Percentiles rank a stretch among this genome's conserved stretches.
These are phyloP conservation scores for Mormyrus hasselquistii DNA, from an alignment of 2,797 vertebrate species.

Conservation along the genomic window DNA sequence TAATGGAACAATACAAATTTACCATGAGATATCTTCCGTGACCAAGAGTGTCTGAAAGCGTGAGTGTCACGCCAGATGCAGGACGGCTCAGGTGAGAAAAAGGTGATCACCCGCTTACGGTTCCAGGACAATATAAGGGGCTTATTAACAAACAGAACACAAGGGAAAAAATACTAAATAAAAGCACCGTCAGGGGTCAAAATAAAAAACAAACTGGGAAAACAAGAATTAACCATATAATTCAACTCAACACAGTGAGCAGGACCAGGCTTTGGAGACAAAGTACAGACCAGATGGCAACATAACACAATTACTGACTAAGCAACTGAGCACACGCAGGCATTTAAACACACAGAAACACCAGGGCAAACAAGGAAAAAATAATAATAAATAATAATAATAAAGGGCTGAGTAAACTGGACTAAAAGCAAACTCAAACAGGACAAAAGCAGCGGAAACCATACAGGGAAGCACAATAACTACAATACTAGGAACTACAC, in stretches of 20 bases:
- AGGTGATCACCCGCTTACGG: not conserved
- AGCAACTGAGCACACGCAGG: not conserved
- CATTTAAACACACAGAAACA: not conserved
- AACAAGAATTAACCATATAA: not conserved
- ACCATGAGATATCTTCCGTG: not conserved
- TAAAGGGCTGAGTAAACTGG: not conserved
- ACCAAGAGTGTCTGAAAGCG: not conserved
- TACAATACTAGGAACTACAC: not conserved
- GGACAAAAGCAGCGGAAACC: not conserved
- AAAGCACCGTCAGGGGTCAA: not conserved
- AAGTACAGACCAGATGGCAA: not conserved
- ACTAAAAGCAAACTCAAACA: not conserved
- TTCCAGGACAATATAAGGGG: not conserved
- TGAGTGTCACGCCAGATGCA: not conserved
- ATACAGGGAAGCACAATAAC: not conserved
- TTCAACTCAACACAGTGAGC: not conserved
- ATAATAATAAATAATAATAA: too few relatives aligned
- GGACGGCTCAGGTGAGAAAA: not conserved
- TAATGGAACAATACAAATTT: not conserved
- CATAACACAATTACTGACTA: not conserved
- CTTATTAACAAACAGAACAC: not conserved
- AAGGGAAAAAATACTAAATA: not conserved
- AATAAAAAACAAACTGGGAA: not conserved
- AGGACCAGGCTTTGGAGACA: not conserved
- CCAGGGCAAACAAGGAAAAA: not conserved